Evolutionary conservation across 2,888 invertebrate genomes (phyloP).

Genomic region (Melitaea athalia): DNA sequence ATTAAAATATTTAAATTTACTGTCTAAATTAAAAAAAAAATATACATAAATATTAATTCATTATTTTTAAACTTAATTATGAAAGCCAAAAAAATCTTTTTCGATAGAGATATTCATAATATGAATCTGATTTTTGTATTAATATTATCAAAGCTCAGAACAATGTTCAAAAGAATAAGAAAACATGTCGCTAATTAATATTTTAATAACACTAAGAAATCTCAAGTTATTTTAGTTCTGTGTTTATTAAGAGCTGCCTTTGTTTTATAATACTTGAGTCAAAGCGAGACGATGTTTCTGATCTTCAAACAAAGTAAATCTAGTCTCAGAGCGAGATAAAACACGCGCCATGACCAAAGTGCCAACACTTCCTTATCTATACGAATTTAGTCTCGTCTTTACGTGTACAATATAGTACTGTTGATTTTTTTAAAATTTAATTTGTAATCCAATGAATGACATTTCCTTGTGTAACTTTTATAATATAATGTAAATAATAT

Average conservation of each 20-base stretch:
- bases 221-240: not conserved
- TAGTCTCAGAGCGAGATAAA: slow-evolving; percentile 16
- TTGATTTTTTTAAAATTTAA: not conserved
- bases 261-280: slow-evolving; percentile 1
- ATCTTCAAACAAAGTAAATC: slow-evolving; percentile 16
- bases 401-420: not conserved
- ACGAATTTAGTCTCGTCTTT: not conserved
- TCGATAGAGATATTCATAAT: too few species aligned
- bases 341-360: slow-evolving; percentile 13
- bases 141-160: too few species aligned
- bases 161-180: too few species aligned
- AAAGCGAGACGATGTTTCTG: slow-evolving; percentile 13
- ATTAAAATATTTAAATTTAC: too few species aligned
- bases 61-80: too few species aligned
- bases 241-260: not conserved
- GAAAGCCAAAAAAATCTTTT: too few species aligned
- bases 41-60: too few species aligned
- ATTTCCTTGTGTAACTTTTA: not conserved
- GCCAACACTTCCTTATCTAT: not conserved
- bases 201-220: not conserved
- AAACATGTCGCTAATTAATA: not conserved
- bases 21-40: too few species aligned
- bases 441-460: not conserved
- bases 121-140: too few species aligned
- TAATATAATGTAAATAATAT: too few species aligned